Evolutionary conservation across 2,797 vertebrate genomes (phyloP).

Genomic region (Tokudaia tokunoshimensis): DNA sequence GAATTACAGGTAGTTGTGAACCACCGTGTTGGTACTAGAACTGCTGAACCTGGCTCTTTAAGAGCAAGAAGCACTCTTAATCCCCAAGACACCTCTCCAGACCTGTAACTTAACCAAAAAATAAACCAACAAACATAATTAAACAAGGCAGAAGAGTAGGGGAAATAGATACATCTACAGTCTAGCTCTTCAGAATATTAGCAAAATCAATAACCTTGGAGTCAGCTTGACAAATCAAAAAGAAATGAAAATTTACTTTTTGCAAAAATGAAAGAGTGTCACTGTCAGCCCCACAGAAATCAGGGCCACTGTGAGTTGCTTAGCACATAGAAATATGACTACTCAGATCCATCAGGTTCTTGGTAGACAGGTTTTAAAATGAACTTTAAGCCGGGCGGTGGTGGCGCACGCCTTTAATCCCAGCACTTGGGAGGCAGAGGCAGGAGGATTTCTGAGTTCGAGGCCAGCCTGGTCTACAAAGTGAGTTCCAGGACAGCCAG

Average conservation of each 20-base stretch:
- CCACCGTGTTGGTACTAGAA: slow-evolving; percentile 20
- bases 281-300: not conserved
- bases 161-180: slow-evolving; percentile 33
- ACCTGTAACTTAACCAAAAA: not conserved
- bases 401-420: too few species aligned
- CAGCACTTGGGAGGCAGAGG: too few species aligned
- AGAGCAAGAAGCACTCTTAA: not conserved
- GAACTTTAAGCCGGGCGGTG: too few species aligned
- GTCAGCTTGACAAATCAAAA: not conserved
- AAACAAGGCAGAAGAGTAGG: not conserved
- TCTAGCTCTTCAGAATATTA: slow-evolving; percentile 49
- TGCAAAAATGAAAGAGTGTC: not conserved
- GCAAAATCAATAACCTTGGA: slow-evolving; percentile 55
- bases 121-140: not conserved
- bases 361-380: slow-evolving; percentile 55
- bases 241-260: not conserved
- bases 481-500: too few species aligned
- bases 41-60: not conserved
- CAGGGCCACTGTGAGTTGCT: not conserved
- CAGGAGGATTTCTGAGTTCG: too few species aligned
- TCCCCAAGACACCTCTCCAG: not conserved
- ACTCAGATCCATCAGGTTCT: slow-evolving; percentile 21
- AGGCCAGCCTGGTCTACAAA: too few species aligned
- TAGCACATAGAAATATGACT: not conserved
- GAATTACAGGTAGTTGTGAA: slow-evolving; percentile 11